phyloP scores from a whole-genome alignment of 2,113 vertebrate genomes.

The Callorhinus ursinus region DNA sequence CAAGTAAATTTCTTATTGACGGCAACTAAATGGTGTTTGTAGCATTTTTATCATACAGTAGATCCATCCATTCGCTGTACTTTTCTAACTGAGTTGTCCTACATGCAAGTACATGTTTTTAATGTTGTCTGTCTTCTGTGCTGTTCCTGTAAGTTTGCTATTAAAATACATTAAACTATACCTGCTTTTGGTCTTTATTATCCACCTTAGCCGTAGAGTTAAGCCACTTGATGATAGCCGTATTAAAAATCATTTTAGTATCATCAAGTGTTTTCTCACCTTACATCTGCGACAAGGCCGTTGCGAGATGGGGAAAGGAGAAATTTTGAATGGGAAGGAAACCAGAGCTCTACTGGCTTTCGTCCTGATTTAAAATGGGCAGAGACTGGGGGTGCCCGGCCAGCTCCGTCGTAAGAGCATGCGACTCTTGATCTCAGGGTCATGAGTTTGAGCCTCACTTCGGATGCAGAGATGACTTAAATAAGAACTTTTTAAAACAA shows the following conservation, averaged over 20 bases:
- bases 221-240: background rate
- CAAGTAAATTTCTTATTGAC: constrained; percentile 90
- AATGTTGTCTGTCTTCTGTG: constrained; percentile 93
- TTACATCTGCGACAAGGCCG: background rate
- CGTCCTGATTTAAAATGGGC: background rate
- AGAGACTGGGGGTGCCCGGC: background rate
- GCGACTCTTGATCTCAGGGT: background rate
- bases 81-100: constrained; percentile 91
- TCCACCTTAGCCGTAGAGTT: background rate
- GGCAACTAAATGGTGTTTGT: constrained; percentile 91
- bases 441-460: background rate
- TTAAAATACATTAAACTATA: constrained; percentile 92
- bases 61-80: constrained; percentile 90
- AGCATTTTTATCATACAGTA: constrained; percentile 90
- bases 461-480: background rate
- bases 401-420: background rate
- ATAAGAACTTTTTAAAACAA: background rate
- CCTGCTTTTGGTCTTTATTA: constrained; percentile 85
- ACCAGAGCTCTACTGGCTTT: background rate
- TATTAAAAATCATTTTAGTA: background rate
- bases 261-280: background rate
- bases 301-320: background rate
- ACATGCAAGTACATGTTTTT: constrained; percentile 91
- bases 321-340: background rate
- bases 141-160: constrained; percentile 94